These are phyloP conservation scores for Poeciliopsis prolifica DNA, from an alignment of 2,113 vertebrate species.

Conservation along the genomic window DNA sequence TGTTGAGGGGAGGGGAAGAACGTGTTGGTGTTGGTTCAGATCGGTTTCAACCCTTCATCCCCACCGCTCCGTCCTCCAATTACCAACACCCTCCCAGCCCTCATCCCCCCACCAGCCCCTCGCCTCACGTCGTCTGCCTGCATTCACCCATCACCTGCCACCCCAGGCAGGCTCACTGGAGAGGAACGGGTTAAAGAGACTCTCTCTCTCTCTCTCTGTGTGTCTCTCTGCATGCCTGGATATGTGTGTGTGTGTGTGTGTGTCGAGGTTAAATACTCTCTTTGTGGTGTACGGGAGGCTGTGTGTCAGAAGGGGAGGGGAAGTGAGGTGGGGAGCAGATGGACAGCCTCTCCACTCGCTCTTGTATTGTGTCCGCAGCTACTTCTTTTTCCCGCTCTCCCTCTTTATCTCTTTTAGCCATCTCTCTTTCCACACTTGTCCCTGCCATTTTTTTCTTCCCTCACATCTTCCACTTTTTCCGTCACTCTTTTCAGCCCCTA, in stretches of 20 bases:
- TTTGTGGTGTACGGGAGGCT: conserved; percentile 81
- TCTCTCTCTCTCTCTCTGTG: conserved; percentile 48
- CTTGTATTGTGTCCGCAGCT: conserved; percentile 79
- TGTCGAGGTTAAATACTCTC: conserved; percentile 94
- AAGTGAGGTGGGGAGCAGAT: conserved; percentile 89
- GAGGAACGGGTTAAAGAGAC: conserved; percentile 95
- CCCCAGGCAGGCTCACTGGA: conserved; percentile 78
- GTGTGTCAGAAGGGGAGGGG: conserved; percentile 70
- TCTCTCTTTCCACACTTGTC: conserved; percentile 52
- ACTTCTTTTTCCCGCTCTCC: conserved; percentile 54
- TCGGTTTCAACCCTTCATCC: conserved; percentile 73
- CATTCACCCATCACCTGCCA: conserved; percentile 66
- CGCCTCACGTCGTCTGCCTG: conserved; percentile 57
- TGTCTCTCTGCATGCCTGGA: conserved; percentile 55
- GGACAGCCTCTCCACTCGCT: conserved; percentile 80
- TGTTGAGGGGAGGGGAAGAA: conserved; percentile 42
- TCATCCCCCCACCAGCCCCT: neutral
- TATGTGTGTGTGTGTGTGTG: conserved; percentile 67
- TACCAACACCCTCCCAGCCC: conserved; percentile 23
- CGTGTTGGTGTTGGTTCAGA: conserved; percentile 74
- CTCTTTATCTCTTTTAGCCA: conserved; percentile 73
- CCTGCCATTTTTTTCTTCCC: conserved; percentile 45
- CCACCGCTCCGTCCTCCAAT: conserved; percentile 53
- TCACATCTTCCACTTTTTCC: conserved; percentile 55
- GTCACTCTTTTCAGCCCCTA: conserved; percentile 88